Percentiles rank a stretch among this genome's conserved stretches.
phyloP scores from a whole-genome alignment of 2,888 invertebrate genomes.

The Strigamia maritima region DNA sequence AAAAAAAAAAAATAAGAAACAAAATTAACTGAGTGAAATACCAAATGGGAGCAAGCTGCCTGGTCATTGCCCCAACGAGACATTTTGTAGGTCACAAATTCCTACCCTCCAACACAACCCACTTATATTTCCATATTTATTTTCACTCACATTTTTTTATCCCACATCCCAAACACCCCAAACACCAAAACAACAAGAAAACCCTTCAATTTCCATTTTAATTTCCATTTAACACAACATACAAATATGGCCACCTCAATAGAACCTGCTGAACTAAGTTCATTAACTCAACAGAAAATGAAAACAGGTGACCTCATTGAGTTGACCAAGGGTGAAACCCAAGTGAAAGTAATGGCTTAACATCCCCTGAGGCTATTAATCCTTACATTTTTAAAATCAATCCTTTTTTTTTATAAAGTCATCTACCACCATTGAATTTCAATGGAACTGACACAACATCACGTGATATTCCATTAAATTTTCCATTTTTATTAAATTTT shows the following conservation, averaged over 20 bases:
- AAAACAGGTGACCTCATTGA: constrained; percentile 25
- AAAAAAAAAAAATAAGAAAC: not conserved
- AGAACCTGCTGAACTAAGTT: not conserved
- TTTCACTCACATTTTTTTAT: not conserved
- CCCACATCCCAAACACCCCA: not conserved
- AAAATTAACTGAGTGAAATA: constrained; percentile 17
- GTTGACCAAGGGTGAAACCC: constrained; percentile 21
- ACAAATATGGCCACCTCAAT: not conserved
- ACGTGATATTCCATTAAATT: not conserved
- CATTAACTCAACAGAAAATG: constrained; percentile 23
- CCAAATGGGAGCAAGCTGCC: constrained; percentile 12
- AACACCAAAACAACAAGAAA: not conserved
- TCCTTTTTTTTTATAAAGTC: not conserved
- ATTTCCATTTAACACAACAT: too few species aligned
- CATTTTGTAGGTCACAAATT: constrained; percentile 10
- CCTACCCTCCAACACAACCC: not conserved
- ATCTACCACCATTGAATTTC: too few species aligned
- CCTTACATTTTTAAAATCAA: not conserved
- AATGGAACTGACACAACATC: too few species aligned
- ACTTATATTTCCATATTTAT: not conserved
- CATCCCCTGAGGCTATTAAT: not conserved
- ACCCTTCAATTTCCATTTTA: not conserved
- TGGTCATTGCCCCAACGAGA: constrained; percentile 17
- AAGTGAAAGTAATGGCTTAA: constrained; percentile 7
- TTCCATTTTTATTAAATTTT: not conserved